A percentile compares a stretch with the other conserved stretches of the same genome.
Conservation (phyloP, 2,797 vertebrate species). For the Falco cherrug region DNA sequence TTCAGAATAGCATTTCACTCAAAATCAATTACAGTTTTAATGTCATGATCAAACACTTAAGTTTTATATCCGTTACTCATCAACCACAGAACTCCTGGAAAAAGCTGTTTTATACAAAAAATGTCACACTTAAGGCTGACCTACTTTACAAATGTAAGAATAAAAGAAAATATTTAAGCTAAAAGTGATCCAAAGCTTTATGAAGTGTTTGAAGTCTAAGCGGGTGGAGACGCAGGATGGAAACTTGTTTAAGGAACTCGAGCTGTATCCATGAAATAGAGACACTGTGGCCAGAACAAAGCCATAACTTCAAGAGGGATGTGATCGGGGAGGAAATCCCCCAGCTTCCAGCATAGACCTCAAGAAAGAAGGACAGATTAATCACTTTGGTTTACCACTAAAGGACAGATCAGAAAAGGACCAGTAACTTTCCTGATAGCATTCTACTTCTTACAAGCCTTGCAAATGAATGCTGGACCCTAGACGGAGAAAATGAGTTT, state of each 20-base stretch:
- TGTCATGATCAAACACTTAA: not conserved
- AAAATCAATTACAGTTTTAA: not conserved
- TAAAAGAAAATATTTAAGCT: slow-evolving; percentile 47
- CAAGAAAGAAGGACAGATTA: not conserved
- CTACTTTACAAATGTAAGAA: slow-evolving; percentile 49
- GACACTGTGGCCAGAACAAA: not conserved
- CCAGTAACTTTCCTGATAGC: not conserved
- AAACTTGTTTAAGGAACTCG: slow-evolving; percentile 25
- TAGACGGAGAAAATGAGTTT: not conserved
- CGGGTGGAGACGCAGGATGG: slow-evolving; percentile 27
- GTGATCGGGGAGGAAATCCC: not conserved
- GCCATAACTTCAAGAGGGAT: not conserved
- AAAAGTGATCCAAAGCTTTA: slow-evolving; percentile 58
- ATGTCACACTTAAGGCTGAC: slow-evolving; percentile 45
- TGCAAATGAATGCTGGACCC: not conserved
- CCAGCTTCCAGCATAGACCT: not conserved
- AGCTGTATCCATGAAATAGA: not conserved
- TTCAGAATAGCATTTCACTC: not conserved
- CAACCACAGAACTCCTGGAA: slow-evolving; percentile 27
- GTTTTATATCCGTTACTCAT: not conserved
- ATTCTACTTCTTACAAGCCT: not conserved
- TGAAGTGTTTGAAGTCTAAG: slow-evolving; percentile 49
- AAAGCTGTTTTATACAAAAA: slow-evolving; percentile 29
- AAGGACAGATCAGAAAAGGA: not conserved
- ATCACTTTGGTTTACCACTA: not conserved